Evolutionary conservation across 92 coral and sea anemone genomes (phyloP).

Genomic region (Micromussa lordhowensis): DNA sequence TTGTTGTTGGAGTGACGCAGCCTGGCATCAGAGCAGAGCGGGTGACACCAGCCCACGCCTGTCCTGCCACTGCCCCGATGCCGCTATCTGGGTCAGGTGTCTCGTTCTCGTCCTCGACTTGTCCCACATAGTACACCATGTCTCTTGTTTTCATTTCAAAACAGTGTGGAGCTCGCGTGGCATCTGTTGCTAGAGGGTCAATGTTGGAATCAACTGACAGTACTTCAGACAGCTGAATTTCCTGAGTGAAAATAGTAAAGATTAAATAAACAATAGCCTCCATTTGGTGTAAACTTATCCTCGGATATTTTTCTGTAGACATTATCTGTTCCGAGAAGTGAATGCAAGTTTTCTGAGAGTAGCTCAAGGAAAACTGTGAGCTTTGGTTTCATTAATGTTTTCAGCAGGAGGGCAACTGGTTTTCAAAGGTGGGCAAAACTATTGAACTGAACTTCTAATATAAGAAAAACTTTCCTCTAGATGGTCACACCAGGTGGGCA

Average conservation of each 20-base stretch:
- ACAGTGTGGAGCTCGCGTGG: slow-evolving; percentile 95
- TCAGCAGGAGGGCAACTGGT: too few species aligned
- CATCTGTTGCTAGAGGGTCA: slow-evolving; percentile 91
- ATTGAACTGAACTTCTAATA: too few species aligned
- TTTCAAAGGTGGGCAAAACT: too few species aligned
- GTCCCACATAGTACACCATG: slow-evolving; percentile 89
- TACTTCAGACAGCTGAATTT: slow-evolving; percentile 91
- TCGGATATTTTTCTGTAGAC: too few species aligned
- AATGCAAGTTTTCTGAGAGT: too few species aligned
- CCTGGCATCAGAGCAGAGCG: slow-evolving; percentile 98
- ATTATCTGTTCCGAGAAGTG: too few species aligned
- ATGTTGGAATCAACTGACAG: slow-evolving; percentile 94
- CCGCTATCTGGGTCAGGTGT: slow-evolving; percentile 95
- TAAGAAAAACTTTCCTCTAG: too few species aligned
- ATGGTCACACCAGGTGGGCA: too few species aligned
- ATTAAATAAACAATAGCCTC: too few species aligned
- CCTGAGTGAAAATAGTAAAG: slow-evolving; percentile 58
- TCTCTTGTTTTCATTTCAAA: slow-evolving; percentile 97
- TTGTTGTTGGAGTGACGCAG: slow-evolving; percentile 95
- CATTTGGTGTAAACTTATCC: too few species aligned
- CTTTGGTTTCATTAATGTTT: too few species aligned
- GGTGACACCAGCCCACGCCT: slow-evolving; percentile 96
- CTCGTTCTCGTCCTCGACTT: slow-evolving; percentile 80
- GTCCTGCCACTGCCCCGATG: slow-evolving; percentile 87
- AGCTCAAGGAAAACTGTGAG: too few species aligned